Conservation (phyloP, 2,888 invertebrate species). For the Pristionchus entomophagus region DNA sequence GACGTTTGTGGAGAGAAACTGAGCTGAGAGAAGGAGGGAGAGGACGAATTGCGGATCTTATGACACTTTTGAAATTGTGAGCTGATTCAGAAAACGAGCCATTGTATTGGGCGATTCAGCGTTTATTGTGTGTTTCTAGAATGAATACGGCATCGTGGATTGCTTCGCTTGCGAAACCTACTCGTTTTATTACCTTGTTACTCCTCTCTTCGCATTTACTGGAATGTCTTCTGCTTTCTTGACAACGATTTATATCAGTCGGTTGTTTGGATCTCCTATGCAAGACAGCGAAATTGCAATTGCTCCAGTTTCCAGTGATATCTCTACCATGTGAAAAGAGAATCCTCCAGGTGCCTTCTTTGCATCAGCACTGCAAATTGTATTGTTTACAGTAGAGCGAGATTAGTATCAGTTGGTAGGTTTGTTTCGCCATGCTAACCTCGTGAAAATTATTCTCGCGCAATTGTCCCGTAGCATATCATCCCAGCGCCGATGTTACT, state of each 20-base stretch:
- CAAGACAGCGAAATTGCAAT: too few relatives aligned
- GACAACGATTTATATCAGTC: not conserved
- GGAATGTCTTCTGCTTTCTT: not conserved
- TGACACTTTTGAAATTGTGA: not conserved
- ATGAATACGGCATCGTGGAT: not conserved
- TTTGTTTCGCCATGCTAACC: too few relatives aligned
- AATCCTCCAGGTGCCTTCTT: too few relatives aligned
- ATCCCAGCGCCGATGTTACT: too few relatives aligned
- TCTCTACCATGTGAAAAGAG: too few relatives aligned
- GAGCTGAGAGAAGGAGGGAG: not conserved
- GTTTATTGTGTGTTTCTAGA: not conserved
- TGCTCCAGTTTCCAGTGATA: too few relatives aligned
- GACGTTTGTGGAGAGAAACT: not conserved
- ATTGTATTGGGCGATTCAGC: constrained; percentile 12
- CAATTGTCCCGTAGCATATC: too few relatives aligned
- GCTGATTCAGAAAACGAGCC: not conserved
- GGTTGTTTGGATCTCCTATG: too few relatives aligned
- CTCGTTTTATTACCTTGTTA: constrained; percentile 1
- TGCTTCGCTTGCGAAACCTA: not conserved
- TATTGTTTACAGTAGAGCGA: too few relatives aligned
- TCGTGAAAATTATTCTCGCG: too few relatives aligned
- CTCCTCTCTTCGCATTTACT: not conserved
- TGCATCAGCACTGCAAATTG: not conserved
- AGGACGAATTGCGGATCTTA: not conserved
- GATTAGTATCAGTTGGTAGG: too few relatives aligned